Conservation (phyloP, 2,113 vertebrate species). For the Daphoenositta chrysoptera region DNA sequence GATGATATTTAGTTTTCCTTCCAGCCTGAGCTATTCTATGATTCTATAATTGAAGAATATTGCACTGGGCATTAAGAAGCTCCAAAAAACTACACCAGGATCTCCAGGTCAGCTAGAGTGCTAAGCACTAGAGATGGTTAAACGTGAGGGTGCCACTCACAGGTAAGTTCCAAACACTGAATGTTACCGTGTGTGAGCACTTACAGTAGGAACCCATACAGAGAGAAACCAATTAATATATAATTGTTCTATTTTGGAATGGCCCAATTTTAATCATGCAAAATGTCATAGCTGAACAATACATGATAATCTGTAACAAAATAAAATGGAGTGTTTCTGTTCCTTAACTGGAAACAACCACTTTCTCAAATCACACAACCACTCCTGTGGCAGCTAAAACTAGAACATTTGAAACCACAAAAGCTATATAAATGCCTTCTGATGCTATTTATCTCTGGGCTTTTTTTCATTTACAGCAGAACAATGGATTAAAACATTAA, state of each 20-base stretch:
- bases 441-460: neutral
- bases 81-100: neutral
- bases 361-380: neutral
- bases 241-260: neutral
- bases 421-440: neutral
- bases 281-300: neutral
- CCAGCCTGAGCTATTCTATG: neutral
- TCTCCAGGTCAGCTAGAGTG: neutral
- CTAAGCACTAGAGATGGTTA: neutral
- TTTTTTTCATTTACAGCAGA: neutral
- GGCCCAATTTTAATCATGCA: neutral
- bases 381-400: neutral
- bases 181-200: accelerated
- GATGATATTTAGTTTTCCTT: neutral
- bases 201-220: neutral
- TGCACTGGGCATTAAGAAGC: neutral
- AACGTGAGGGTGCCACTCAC: accelerated
- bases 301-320: neutral
- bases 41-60: neutral
- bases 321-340: neutral
- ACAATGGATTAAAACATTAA: neutral
- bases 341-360: neutral
- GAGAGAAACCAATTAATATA: neutral
- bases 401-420: neutral
- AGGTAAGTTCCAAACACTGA: neutral